These are phyloP conservation scores for Gambusia holbrooki DNA, from an alignment of 2,113 vertebrate species.

Conservation along the genomic window DNA sequence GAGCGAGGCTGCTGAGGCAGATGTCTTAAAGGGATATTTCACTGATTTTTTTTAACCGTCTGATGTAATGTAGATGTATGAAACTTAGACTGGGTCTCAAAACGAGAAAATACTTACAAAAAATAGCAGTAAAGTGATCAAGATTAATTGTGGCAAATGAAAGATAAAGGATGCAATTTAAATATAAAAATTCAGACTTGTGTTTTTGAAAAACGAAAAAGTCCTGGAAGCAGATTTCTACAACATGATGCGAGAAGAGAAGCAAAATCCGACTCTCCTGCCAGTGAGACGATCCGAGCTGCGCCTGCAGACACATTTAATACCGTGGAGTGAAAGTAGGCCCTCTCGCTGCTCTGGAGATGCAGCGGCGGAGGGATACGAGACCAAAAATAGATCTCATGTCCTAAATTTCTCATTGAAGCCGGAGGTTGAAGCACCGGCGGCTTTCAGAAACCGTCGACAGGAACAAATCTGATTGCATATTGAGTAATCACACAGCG, in stretches of 20 bases:
- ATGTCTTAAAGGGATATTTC: background rate
- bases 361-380: constrained; percentile 21
- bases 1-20: too few relatives aligned
- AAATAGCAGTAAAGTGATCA: background rate
- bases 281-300: background rate
- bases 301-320: constrained; percentile 4
- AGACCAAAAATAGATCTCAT: constrained; percentile 67
- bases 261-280: background rate
- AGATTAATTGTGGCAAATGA: background rate
- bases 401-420: constrained; percentile 63
- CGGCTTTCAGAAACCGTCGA: rapidly evolving
- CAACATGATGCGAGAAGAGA: too few relatives aligned
- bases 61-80: background rate
- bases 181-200: background rate
- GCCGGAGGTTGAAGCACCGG: constrained; percentile 16
- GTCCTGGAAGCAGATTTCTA: too few relatives aligned
- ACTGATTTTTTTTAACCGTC: background rate
- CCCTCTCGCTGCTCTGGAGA: constrained; percentile 19
- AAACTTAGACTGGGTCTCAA: background rate
- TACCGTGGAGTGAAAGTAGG: constrained; percentile 24
- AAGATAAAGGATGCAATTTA: background rate
- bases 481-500: background rate
- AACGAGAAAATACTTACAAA: background rate
- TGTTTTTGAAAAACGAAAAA: too few relatives aligned
- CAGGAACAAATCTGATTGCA: background rate